Evolutionary conservation across 2,797 vertebrate species (phyloP).

Genomic region (Xenopus petersii): DNA sequence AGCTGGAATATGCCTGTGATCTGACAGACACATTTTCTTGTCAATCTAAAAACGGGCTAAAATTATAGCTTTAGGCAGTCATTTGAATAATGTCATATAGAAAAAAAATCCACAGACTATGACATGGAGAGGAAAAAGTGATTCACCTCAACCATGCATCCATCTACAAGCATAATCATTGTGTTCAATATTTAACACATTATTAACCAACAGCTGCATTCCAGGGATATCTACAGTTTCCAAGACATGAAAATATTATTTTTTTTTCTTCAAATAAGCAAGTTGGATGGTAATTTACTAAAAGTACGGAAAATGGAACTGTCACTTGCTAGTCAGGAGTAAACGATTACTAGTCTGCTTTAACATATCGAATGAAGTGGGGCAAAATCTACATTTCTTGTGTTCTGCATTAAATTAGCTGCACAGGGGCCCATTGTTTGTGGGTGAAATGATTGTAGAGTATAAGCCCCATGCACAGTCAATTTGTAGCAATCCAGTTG

Average conservation of each 20-base stretch:
- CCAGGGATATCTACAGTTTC: not conserved
- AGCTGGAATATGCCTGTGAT: slow-evolving; percentile 42
- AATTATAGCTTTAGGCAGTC: slow-evolving; percentile 45
- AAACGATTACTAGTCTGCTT: not conserved
- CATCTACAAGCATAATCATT: slow-evolving; percentile 32
- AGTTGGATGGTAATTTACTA: not conserved
- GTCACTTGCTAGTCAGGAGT: not conserved
- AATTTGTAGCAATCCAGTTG: too few species aligned
- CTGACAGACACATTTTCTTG: slow-evolving; percentile 50
- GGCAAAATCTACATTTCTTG: too few species aligned
- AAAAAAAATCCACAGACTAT: slow-evolving; percentile 36
- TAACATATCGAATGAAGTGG: too few species aligned
- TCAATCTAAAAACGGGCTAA: slow-evolving; percentile 41
- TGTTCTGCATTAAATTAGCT: too few species aligned
- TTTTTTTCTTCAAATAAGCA: not conserved
- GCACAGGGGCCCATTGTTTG: too few species aligned
- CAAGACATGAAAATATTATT: not conserved
- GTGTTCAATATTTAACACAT: slow-evolving; percentile 15
- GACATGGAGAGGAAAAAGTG: slow-evolving; percentile 37
- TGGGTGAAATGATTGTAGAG: too few species aligned
- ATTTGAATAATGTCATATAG: slow-evolving; percentile 47
- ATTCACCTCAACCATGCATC: slow-evolving; percentile 23
- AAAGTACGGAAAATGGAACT: not conserved
- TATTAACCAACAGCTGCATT: not conserved
- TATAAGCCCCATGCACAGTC: too few species aligned